Base-by-base conservation (phyloP, 2,888 invertebrate species). In the Phasia obesa region DNA sequence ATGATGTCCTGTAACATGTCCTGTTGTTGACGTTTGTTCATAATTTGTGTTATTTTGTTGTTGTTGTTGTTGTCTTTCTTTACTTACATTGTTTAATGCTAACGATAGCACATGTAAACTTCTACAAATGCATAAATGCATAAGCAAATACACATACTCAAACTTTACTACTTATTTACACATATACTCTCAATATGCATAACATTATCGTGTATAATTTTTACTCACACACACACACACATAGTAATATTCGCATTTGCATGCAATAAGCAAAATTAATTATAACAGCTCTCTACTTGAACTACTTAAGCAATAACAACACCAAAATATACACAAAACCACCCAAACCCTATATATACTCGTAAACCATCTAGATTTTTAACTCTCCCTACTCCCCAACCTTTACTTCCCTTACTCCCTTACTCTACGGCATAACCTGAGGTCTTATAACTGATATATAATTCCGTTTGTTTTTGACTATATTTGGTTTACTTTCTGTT, bases 251-350 rank as follows among this genome's bases (percentile, higher is more conserved):
- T 77, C 84, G 84, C 86, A 85, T 85, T 84, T 85, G 84, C 84
- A 86, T 87, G 86, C 86, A 86, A 85, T 86, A 84, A 86, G 85
- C 84, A 86, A 87, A 87, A 87, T 87, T 87, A 87, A 87, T 87
- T 87, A 86, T 86, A 78, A 81, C 81, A 78, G 74, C 74, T 84
- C 77, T 78, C 70, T 60, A 74, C 70, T 84, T 76, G 76, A 80
- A 80, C 82, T 80, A 84, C 82, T 84, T 83, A 83, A 83, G 71
- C 79, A 75, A 71, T 60, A 82, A 70, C 59, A 74, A 74, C 47
- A 77, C 21, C 64, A 19, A 64, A 23, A 64, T 13, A 42, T 11
- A 60, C 17, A 51, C 25, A 62, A 65, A 21, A 49, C 62, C n/a
- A n/a, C n/a, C n/a, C 80, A 25, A 69, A 51, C 69, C 64, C 35